These are phyloP conservation scores for Sapajus apella DNA, from an alignment of 2,113 vertebrate species.

Conservation along the genomic window DNA sequence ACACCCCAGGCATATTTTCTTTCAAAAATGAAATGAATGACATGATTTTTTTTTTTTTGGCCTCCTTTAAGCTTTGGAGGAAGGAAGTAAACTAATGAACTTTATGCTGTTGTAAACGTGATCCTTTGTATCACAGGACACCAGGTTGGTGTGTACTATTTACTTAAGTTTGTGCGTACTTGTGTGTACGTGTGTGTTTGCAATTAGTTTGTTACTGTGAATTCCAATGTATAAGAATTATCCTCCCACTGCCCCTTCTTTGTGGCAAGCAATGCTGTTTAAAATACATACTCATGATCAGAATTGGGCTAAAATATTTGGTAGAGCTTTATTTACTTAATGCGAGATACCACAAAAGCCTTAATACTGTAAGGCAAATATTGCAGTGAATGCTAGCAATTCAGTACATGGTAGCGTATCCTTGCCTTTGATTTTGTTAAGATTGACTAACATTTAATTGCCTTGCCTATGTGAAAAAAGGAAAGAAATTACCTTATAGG, in stretches of 20 bases:
- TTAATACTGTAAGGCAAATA: slow-evolving; percentile 60
- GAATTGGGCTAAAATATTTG: slow-evolving; percentile 27
- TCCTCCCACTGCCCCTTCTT: slow-evolving; percentile 17
- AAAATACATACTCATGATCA: slow-evolving; percentile 33
- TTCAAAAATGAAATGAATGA: slow-evolving; percentile 18
- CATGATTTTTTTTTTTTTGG: slow-evolving; percentile 9
- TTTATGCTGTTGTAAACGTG: slow-evolving; percentile 15
- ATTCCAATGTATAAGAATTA: not conserved
- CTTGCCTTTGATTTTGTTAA: slow-evolving; percentile 42
- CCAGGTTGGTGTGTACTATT: not conserved
- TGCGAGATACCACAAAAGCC: slow-evolving; percentile 19
- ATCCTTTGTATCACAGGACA: not conserved
- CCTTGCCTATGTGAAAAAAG: slow-evolving; percentile 69
- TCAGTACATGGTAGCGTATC: slow-evolving; percentile 21
- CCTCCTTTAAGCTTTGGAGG: slow-evolving; percentile 58
- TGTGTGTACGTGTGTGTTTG: not conserved
- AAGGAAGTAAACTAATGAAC: slow-evolving; percentile 64
- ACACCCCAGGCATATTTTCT: not conserved
- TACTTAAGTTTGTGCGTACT: not conserved
- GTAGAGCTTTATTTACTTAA: slow-evolving; percentile 52
- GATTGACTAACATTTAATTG: slow-evolving; percentile 76
- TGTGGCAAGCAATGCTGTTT: slow-evolving; percentile 44
- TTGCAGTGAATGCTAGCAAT: slow-evolving; percentile 34
- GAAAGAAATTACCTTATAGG: slow-evolving; percentile 84
- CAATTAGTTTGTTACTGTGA: slow-evolving; percentile 64